A percentile compares a stretch with the other conserved stretches of the same genome.
Evolutionary conservation across 2,888 invertebrate species (phyloP).

Genomic region (Tigriopus californicus): DNA sequence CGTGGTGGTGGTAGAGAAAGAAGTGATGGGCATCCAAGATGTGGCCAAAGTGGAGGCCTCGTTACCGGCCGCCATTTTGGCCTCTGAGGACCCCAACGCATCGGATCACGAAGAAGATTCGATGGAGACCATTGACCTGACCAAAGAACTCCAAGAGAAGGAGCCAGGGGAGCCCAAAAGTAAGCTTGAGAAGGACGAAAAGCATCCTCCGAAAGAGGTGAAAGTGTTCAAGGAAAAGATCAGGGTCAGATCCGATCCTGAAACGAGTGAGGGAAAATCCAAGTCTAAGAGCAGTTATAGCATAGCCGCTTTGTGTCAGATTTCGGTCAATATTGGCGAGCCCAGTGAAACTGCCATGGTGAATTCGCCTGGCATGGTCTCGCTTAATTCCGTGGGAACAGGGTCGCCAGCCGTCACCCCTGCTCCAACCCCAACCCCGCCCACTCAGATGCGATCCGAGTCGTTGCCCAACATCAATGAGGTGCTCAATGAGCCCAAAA

Average conservation of each 20-base stretch:
- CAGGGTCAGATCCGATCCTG: not conserved
- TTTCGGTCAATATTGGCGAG: constrained; percentile 12
- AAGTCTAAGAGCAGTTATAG: constrained; percentile 13
- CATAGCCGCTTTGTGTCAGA: constrained; percentile 14
- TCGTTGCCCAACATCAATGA: too few species aligned
- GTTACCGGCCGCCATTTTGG: constrained; percentile 4
- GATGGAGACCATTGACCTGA: not conserved
- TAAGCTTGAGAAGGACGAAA: not conserved
- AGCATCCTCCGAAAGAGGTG: not conserved
- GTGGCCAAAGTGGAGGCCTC: not conserved
- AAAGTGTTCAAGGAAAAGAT: not conserved
- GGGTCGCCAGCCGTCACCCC: constrained; percentile 4
- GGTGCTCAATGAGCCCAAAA: too few species aligned
- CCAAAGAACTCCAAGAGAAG: not conserved
- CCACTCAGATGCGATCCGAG: not conserved
- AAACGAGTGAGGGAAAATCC: not conserved
- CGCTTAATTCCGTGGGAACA: constrained; percentile 11
- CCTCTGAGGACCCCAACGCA: not conserved
- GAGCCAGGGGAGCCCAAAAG: not conserved
- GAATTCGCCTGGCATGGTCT: constrained; percentile 8
- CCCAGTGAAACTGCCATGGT: not conserved
- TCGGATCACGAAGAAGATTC: not conserved
- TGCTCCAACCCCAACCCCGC: constrained; percentile 1
- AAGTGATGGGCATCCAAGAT: too few species aligned
- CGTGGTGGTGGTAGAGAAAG: not conserved